A percentile compares a stretch with the other conserved stretches of the same genome.
phyloP scores from a whole-genome alignment of 2,888 invertebrate species.

The Microchrysa polita region DNA sequence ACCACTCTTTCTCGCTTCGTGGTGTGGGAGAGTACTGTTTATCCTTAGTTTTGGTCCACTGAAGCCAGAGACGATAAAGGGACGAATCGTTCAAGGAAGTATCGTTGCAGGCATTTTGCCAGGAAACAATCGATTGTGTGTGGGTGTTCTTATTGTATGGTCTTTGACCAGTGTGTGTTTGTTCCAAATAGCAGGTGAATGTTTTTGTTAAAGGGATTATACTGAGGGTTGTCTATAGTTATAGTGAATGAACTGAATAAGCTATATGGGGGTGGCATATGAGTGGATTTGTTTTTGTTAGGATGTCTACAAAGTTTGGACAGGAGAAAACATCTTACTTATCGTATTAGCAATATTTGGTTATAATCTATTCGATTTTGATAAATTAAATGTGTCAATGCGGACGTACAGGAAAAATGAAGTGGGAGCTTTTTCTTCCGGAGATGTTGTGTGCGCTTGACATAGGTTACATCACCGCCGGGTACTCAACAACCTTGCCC shows the following conservation, averaged over 20 bases:
- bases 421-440: too few species aligned
- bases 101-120: constrained; percentile 14
- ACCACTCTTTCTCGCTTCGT: not conserved
- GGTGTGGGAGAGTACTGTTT: not conserved
- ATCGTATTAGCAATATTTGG: too few species aligned
- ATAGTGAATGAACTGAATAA: not conserved
- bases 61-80: constrained; percentile 6
- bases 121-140: constrained; percentile 26
- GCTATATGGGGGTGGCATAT: not conserved
- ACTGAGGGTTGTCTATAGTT: not conserved
- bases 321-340: not conserved
- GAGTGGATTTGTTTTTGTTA: not conserved
- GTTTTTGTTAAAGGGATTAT: constrained; percentile 10
- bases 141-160: not conserved
- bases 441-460: too few species aligned
- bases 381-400: too few species aligned
- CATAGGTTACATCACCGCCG: too few species aligned
- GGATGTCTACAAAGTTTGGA: not conserved
- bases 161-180: not conserved
- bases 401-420: too few species aligned
- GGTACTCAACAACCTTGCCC: too few species aligned
- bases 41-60: not conserved
- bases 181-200: not conserved
- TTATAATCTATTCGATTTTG: too few species aligned
- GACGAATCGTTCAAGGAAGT: not conserved